phyloP scores from a whole-genome alignment of 2,888 invertebrate species.

The Dasypolia templi region DNA sequence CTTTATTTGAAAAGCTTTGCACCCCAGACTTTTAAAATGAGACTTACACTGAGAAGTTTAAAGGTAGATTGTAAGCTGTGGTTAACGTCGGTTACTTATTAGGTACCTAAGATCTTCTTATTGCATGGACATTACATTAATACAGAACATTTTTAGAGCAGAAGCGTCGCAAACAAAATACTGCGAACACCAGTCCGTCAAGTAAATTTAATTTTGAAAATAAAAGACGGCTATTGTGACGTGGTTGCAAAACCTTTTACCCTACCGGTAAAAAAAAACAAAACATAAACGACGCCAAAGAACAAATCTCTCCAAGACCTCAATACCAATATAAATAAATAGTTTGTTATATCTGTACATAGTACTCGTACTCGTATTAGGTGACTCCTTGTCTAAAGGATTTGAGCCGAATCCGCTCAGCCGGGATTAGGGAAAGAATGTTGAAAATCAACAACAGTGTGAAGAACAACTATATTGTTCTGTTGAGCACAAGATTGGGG shows the following conservation, averaged over 20 bases:
- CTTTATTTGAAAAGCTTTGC: conserved; percentile 63
- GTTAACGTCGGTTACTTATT: background rate
- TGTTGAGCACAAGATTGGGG: conserved; percentile 33
- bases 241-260: background rate
- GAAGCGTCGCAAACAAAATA: background rate
- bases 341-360: conserved; percentile 23
- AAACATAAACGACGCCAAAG: background rate
- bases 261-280: background rate
- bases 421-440: conserved; percentile 29
- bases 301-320: conserved; percentile 27
- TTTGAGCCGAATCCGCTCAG: conserved; percentile 43
- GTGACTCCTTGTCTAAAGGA: conserved; percentile 52
- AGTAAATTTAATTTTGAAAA: background rate
- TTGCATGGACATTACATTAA: background rate
- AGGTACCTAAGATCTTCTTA: background rate
- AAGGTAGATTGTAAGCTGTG: conserved; percentile 32
- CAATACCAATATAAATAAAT: conserved; percentile 23
- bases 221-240: background rate
- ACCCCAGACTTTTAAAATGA: conserved; percentile 40
- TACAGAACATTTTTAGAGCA: background rate
- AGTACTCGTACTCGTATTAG: too few relatives aligned
- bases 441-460: conserved; percentile 49
- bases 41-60: conserved; percentile 42
- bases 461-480: conserved; percentile 49
- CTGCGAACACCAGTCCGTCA: background rate